Evolutionary conservation across 2,888 invertebrate genomes (phyloP), one percentile per base, ranked within the genome.

Genomic region (Eulithis testata): DNA sequence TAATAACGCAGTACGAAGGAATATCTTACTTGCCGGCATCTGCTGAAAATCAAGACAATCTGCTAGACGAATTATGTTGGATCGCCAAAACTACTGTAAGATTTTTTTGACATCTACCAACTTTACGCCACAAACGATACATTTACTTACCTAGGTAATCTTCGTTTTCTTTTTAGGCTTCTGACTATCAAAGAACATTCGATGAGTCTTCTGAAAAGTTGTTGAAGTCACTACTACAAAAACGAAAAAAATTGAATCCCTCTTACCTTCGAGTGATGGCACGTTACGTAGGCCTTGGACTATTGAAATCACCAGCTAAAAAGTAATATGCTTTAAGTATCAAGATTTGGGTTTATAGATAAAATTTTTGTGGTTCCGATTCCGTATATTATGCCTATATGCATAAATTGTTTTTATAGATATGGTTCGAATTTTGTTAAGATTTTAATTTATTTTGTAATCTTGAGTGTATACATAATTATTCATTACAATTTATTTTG

Each of bases 21-120:
- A 83, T 87, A 68, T 78, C 83, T 8, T 87, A 85, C 70, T 74
- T 86, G 63, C 79, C 83, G n/a, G 79, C 77, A 40, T 79, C 84
- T n/a, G 53, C 67, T 45, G 81, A 84, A 70, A 87, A 87, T 74
- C 77, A 84, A 57, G 81, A 88, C 60, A 85, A 75, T 72, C 82
- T 92, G 47, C 78, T 90, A 64, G 91, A 91, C 71, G 91, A 92
- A 71, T 76, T 92, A 49, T 84, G 76, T 71, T 91, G 91, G 90
- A 92, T 92, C 64, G 91, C 91, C 36, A 92, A 92, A 77, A 91
- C 88, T 36, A 91, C 92, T 61, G 92, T 92, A 82, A 88, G 87
- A 73, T 69, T 66, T 71, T 73, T 74, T 73, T 64, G 11, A 44
- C 4, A 9, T 50, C 2, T 52, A 8, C 11, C 36, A 3, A 9